Evolutionary conservation across 2,888 invertebrate species (phyloP), one percentile per base, ranked within the genome.

Genomic region (Drosophila cracens): DNA sequence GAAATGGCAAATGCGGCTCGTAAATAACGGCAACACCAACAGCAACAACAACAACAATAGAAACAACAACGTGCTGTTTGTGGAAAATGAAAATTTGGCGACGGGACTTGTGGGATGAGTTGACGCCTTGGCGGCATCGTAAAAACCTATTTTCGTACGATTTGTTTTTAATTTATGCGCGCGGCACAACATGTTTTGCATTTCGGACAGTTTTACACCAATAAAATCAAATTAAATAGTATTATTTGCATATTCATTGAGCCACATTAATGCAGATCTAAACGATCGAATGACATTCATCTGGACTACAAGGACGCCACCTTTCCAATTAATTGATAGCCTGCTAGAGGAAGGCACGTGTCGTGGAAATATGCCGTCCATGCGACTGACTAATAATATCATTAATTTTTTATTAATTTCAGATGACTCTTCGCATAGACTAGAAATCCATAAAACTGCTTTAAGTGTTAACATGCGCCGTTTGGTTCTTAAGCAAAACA

Each of bases 71-170:
- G 49, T 31, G 51, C 53, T 61, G 62, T 56, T 65, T 60, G 49
- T 56, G 62, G 58, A 56, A 83, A 53, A 71, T 62, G 49, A 70
- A 70, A 70, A 58, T 66, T 70, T 38, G 54, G 48, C 63, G 58
- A 54, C 68, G 65, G 66, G 63, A 67, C 56, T 61, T 33, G 48
- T 46, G 51, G 25, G 76, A 72, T 57, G 52, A 69, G 65, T 73
- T 60, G 87, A 63, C 70, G 70, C 61, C 77, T 76, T 76, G 80
- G 69, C 70, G 72, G 79, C 68, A 87, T 85, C 84, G 81, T 85
- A 87, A 85, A 83, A 85, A 87, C 89, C 77, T 85, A 85, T 85
- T 85, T 89, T 85, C 34, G 88, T 72, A 21, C 85, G 59, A 71
- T 71, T 84, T 70, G 70, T 25, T 84, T 84, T 59, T 64, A 82